phyloP scores from a whole-genome alignment of 2,888 invertebrate genomes.

The Eupsilia transversa region DNA sequence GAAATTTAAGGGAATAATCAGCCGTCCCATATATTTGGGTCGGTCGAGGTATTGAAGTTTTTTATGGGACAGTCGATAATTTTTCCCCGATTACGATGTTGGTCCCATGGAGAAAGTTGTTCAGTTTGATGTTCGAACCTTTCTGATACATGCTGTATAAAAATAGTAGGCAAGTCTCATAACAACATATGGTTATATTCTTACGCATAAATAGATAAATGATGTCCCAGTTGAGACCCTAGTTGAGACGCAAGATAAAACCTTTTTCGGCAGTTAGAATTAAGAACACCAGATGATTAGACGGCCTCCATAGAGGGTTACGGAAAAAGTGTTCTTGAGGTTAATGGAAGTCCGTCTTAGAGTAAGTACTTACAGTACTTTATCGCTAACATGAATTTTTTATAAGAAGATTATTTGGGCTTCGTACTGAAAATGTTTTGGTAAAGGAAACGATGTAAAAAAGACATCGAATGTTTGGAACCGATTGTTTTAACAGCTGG shows the following conservation, averaged over 20 bases:
- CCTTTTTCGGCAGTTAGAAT: constrained; percentile 32
- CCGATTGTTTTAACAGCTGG: constrained; percentile 8
- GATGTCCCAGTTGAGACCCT: background rate
- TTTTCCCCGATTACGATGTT: too few relatives aligned
- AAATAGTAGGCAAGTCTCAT: background rate
- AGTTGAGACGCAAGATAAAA: constrained; percentile 16
- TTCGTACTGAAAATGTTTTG: background rate
- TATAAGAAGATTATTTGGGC: constrained; percentile 6
- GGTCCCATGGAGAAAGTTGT: too few relatives aligned
- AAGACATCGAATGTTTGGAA: constrained; percentile 8
- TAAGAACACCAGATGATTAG: constrained; percentile 31
- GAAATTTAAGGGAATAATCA: too few relatives aligned
- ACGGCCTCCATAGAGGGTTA: constrained; percentile 12
- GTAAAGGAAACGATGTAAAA: background rate
- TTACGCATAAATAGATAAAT: constrained; percentile 34
- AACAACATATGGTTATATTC: constrained; percentile 18
- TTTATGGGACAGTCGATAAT: too few relatives aligned
- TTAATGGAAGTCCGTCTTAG: constrained; percentile 10
- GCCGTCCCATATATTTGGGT: too few relatives aligned
- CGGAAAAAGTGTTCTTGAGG: constrained; percentile 32
- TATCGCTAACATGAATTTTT: constrained; percentile 28
- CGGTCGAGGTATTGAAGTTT: too few relatives aligned
- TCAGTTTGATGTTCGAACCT: too few relatives aligned
- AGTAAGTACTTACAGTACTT: background rate
- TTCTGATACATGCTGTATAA: background rate